These are phyloP conservation scores for Oikopleura dioica DNA, from an alignment of 23 tunicate species.

Conservation along the genomic window DNA sequence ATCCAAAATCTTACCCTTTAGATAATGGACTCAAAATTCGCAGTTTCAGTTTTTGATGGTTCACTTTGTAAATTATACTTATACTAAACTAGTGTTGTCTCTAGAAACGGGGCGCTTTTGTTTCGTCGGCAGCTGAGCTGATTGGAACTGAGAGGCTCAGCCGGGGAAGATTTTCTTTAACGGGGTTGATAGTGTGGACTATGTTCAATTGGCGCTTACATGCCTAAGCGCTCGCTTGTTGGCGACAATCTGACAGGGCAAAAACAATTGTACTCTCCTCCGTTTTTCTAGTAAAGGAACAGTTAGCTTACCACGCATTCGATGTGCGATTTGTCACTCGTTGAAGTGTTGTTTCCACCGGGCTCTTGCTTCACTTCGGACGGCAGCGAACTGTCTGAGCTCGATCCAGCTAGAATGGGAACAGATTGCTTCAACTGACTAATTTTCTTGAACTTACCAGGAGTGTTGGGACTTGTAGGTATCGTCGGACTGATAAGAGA, in stretches of 20 bases:
- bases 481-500: neutral
- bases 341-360: neutral
- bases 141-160: no score
- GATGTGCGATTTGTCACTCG: conserved; percentile 66
- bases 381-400: neutral
- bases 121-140: no score
- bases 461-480: neutral
- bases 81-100: no score
- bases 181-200: neutral
- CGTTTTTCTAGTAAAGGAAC: no score
- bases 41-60: no score
- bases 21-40: no score
- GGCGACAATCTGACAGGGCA: neutral
- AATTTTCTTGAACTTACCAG: neutral
- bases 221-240: neutral
- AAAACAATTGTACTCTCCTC: neutral
- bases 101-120: no score
- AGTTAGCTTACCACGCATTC: conserved; percentile 69
- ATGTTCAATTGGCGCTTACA: neutral
- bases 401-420: neutral
- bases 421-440: neutral
- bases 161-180: no score
- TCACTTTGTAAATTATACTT: no score
- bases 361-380: neutral
- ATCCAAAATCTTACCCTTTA: no score